Conservation (phyloP, 2,888 invertebrate species). For the Pegoplata infirma region DNA sequence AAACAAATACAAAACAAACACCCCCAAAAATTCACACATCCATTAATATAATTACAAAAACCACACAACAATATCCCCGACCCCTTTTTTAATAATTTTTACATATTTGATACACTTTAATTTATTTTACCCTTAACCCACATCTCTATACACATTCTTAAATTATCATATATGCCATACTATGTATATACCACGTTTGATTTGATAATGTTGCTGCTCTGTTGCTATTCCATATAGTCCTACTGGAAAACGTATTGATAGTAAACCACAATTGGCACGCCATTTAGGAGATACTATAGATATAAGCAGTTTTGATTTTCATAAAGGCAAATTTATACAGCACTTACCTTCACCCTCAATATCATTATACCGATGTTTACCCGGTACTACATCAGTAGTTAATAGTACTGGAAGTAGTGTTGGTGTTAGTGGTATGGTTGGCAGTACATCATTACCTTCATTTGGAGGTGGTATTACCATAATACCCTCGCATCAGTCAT, state of each 20-base stretch:
- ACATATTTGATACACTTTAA: conserved; percentile 29
- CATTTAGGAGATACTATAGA: conserved; percentile 88
- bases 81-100: conserved; percentile 7
- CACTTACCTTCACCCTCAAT: conserved; percentile 77
- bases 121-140: conserved; percentile 43
- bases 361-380: conserved; percentile 78
- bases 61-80: conserved; percentile 30
- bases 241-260: conserved; percentile 89
- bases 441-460: conserved; percentile 35
- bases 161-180: conserved; percentile 30
- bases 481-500: conserved; percentile 50
- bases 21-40: conserved; percentile 41
- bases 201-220: conserved; percentile 51
- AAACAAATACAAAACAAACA: conserved; percentile 38
- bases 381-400: conserved; percentile 58
- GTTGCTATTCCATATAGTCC: conserved; percentile 81
- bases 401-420: conserved; percentile 51
- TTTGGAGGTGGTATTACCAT: conserved; percentile 56
- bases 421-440: conserved; percentile 31
- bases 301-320: conserved; percentile 89
- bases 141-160: conserved; percentile 24
- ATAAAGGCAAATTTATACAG: conserved; percentile 87
- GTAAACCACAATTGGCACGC: conserved; percentile 88
- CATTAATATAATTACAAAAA: conserved; percentile 31
- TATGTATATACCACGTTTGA: not conserved